These are phyloP conservation scores for Ephydatia muelleri DNA, from an alignment of 37 sponge, comb jelly and placozoan genomes.

Conservation along the genomic window DNA sequence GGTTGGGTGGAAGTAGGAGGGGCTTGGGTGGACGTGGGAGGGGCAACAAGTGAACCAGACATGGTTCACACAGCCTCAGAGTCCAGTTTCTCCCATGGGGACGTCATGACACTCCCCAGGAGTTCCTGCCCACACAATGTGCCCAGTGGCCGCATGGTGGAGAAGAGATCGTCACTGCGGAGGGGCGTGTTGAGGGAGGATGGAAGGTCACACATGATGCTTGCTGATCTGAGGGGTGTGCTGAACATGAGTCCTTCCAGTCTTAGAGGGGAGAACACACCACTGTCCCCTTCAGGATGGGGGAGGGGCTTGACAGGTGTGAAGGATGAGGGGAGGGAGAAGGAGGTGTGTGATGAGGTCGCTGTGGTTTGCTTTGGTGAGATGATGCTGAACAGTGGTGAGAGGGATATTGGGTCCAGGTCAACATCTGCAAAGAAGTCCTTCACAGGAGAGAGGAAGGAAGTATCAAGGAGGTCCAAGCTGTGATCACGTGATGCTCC, in stretches of 20 bases:
- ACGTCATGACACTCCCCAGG: too few relatives aligned
- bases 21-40: too few relatives aligned
- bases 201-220: constrained; percentile 26
- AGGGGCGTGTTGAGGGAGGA: constrained; percentile 20
- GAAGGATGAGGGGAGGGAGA: constrained; percentile 29
- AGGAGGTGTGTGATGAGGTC: not conserved
- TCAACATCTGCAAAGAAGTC: constrained; percentile 6
- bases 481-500: not conserved
- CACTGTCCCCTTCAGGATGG: constrained; percentile 42
- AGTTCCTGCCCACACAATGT: too few relatives aligned
- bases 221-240: constrained; percentile 27
- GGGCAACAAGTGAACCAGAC: too few relatives aligned
- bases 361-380: constrained; percentile 24
- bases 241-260: constrained; percentile 22
- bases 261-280: constrained; percentile 41
- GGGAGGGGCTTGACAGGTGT: constrained; percentile 21
- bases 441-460: constrained; percentile 46
- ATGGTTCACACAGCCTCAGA: too few relatives aligned
- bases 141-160: too few relatives aligned
- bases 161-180: not conserved
- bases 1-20: too few relatives aligned
- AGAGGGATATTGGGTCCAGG: constrained; percentile 35
- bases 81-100: too few relatives aligned
- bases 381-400: constrained; percentile 38
- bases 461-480: constrained; percentile 30